Conservation (phyloP, 2,888 invertebrate species). For the Phrixothrix hirtus region DNA sequence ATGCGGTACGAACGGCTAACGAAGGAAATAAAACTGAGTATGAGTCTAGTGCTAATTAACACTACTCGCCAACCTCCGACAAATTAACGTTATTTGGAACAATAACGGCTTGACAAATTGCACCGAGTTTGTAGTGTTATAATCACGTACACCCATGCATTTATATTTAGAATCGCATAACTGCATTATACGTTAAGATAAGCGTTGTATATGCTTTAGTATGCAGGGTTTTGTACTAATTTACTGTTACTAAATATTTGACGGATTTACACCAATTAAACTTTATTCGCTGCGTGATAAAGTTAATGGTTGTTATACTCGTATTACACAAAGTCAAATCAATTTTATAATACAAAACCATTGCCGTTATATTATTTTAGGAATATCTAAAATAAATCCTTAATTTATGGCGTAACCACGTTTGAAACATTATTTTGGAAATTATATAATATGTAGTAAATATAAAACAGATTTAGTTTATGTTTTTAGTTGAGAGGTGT, state of each 20-base stretch:
- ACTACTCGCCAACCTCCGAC: constrained; percentile 1
- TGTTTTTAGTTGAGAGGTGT: too few species aligned
- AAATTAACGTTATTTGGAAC: constrained; percentile 23
- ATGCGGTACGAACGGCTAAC: not conserved
- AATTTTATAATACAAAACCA: too few species aligned
- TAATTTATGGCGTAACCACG: too few species aligned
- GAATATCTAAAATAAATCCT: too few species aligned
- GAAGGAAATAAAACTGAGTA: not conserved
- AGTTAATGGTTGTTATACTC: too few species aligned
- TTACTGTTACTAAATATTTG: constrained; percentile 14
- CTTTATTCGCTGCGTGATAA: too few species aligned
- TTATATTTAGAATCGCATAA: constrained; percentile 25
- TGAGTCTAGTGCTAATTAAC: constrained; percentile 6
- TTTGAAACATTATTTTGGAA: too few species aligned
- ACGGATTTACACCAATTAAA: too few species aligned
- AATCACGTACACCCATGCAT: constrained; percentile 32
- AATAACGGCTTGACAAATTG: constrained; percentile 31
- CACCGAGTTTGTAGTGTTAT: constrained; percentile 20
- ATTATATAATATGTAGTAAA: too few species aligned
- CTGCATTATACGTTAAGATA: constrained; percentile 28
- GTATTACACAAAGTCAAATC: too few species aligned
- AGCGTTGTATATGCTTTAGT: constrained; percentile 24
- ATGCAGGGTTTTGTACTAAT: constrained; percentile 14
- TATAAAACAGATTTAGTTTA: too few species aligned
- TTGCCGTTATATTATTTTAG: too few species aligned